A percentile compares a stretch with the other conserved stretches of the same genome.
These are phyloP conservation scores for Stomatorhinus walkeri DNA, from an alignment of 2,797 vertebrate genomes.

Conservation along the genomic window DNA sequence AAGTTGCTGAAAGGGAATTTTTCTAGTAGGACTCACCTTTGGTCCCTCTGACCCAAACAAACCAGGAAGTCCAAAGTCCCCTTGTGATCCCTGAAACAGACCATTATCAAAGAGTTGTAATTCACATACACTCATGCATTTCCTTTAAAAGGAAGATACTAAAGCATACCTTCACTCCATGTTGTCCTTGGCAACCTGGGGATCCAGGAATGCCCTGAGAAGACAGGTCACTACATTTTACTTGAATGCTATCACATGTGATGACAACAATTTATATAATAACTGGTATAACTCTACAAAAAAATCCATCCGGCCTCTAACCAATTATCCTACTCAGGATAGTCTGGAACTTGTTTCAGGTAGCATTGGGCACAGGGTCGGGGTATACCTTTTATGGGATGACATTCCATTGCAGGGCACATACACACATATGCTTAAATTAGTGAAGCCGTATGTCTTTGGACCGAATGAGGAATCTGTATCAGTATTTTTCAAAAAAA, in stretches of 20 bases:
- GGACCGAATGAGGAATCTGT: too few relatives aligned
- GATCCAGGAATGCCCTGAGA: conserved; percentile 43
- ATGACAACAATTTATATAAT: neutral
- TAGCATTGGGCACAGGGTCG: too few relatives aligned
- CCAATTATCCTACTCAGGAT: too few relatives aligned
- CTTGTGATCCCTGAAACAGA: conserved; percentile 44
- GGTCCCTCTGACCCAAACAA: conserved; percentile 54
- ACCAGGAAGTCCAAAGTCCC: conserved; percentile 55
- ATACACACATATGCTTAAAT: too few relatives aligned
- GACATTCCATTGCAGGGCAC: too few relatives aligned
- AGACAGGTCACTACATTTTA: conserved; percentile 15
- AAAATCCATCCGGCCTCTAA: neutral
- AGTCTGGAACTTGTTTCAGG: too few relatives aligned
- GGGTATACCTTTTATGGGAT: too few relatives aligned
- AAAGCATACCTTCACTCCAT: conserved; percentile 41
- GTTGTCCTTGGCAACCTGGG: conserved; percentile 32
- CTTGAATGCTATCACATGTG: neutral
- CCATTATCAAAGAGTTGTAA: conserved; percentile 12
- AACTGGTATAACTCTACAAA: neutral
- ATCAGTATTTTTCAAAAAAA: too few relatives aligned
- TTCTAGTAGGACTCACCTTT: conserved; percentile 42
- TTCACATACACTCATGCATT: neutral
- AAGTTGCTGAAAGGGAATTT: neutral
- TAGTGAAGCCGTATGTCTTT: too few relatives aligned
- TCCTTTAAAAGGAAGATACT: neutral